Evolutionary conservation across 1,140 invertebrate genomes (phyloP), one percentile per base, ranked within the genome.

Genomic region (Dreissena polymorpha): DNA sequence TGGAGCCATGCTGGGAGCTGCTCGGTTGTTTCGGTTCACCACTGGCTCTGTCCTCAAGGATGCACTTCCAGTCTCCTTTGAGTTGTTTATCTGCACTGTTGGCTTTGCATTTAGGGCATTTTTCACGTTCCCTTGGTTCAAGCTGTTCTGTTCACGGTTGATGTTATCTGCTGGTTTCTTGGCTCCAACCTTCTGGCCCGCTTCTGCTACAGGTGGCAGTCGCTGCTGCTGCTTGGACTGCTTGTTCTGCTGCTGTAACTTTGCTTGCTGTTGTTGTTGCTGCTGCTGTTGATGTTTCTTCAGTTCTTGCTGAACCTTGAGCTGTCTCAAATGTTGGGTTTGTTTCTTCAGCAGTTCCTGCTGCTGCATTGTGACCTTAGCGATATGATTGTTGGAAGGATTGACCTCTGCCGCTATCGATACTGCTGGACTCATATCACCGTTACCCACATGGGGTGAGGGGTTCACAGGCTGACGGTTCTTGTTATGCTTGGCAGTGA

Each of bases 11-110:
- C n/a, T n/a, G n/a, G n/a, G n/a, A n/a, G n/a, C n/a, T n/a, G n/a
- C n/a, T n/a, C n/a, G n/a, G n/a, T n/a, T n/a, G n/a, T n/a, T n/a
- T n/a, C n/a, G n/a, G n/a, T n/a, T n/a, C n/a, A n/a, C n/a, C n/a
- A n/a, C n/a, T n/a, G n/a, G n/a, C n/a, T n/a, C n/a, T n/a, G n/a
- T n/a, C n/a, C n/a, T n/a, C n/a, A n/a, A n/a, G n/a, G n/a, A n/a
- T n/a, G n/a, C n/a, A n/a, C n/a, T n/a, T n/a, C n/a, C n/a, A n/a
- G n/a, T n/a, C n/a, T n/a, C n/a, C n/a, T 27, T 84, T 90, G 88
- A 87, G 77, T 69, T 86, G 86, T 72, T 84, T 85, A 25, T 90
- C 67, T 80, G 39, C 21, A 81, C 63, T 5, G 75, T 69, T 18
- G 69, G 51, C 53, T 39, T 77, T n/a, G 57, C 84, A 82, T 81